Percentiles rank a stretch among this genome's conserved stretches.
phyloP scores from a whole-genome alignment of 2,888 invertebrate genomes.

The Ommatoiulus sabulosus region DNA sequence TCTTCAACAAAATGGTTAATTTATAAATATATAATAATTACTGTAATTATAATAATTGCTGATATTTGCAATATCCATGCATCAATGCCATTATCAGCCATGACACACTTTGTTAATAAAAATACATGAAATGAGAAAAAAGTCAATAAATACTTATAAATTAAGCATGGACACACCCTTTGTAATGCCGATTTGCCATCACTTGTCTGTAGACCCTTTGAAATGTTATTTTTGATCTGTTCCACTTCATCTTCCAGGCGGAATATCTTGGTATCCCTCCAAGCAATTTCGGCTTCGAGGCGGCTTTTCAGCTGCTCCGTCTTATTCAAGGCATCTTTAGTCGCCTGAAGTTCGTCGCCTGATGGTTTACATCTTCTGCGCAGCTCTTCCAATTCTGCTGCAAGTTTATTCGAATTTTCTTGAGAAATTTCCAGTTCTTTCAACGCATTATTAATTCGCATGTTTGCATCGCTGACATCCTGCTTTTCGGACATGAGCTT shows the following conservation, averaged over 20 bases:
- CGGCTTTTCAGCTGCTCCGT: slow-evolving; percentile 10
- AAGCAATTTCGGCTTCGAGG: slow-evolving; percentile 57
- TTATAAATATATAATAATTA: no score
- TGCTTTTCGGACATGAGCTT: neutral
- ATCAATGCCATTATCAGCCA: no score
- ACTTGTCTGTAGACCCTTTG: neutral
- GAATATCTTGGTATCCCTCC: slow-evolving; percentile 59
- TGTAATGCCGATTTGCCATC: slow-evolving; percentile 39
- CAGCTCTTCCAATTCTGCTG: slow-evolving; percentile 34
- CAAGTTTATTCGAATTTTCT: slow-evolving; percentile 3
- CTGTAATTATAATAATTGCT: no score
- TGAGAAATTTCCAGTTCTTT: slow-evolving; percentile 48
- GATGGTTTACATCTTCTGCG: slow-evolving; percentile 21
- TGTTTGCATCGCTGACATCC: slow-evolving; percentile 3
- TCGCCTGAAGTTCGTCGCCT: slow-evolving; percentile 38
- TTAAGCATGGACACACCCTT: neutral
- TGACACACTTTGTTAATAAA: no score
- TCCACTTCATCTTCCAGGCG: slow-evolving; percentile 59
- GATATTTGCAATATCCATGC: no score
- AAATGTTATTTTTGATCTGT: slow-evolving; percentile 42
- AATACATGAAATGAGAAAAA: no score
- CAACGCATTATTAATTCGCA: slow-evolving; percentile 29
- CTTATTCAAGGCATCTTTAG: slow-evolving; percentile 45
- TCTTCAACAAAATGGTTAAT: no score
- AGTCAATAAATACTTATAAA: neutral